Evolutionary conservation across 2,797 vertebrate genomes (phyloP).

Genomic region (Glossophaga mutica): DNA sequence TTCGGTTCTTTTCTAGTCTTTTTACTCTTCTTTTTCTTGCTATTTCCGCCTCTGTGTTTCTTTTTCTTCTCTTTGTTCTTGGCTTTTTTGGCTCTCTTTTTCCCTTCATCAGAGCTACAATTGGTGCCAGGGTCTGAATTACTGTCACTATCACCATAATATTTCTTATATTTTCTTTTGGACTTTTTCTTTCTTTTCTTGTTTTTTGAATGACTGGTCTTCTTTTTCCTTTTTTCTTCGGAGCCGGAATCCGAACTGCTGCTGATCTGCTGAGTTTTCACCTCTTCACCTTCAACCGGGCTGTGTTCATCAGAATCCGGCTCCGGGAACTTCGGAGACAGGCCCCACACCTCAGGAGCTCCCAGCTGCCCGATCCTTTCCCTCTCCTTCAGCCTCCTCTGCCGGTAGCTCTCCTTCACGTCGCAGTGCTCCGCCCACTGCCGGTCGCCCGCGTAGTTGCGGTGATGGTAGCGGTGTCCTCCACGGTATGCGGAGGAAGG

Average conservation of each 20-base stretch:
- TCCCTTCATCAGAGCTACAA: conserved; percentile 81
- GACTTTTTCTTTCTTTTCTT: conserved; percentile 88
- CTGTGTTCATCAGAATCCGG: conserved; percentile 93
- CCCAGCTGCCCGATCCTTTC: conserved; percentile 89
- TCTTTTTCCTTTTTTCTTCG: conserved; percentile 87
- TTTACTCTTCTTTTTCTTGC: conserved; percentile 91
- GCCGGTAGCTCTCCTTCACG: conserved; percentile 24
- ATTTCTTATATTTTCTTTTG: conserved; percentile 89
- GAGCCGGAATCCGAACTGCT: conserved; percentile 86
- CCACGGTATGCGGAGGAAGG: neutral
- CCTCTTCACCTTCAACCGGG: conserved; percentile 88
- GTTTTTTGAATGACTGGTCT: conserved; percentile 42
- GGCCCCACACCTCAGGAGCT: conserved; percentile 90
- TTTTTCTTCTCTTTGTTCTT: conserved; percentile 84
- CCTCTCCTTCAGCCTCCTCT: conserved; percentile 87
- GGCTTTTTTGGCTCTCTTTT: conserved; percentile 86
- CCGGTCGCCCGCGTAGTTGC: neutral
- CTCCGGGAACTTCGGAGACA: conserved; percentile 85
- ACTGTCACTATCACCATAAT: conserved; percentile 81
- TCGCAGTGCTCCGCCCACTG: neutral
- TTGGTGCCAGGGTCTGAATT: conserved; percentile 82
- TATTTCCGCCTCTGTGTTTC: conserved; percentile 87
- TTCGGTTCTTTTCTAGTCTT: conserved; percentile 87
- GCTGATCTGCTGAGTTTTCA: conserved; percentile 82
- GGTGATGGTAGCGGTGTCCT: neutral